Conservation (phyloP, 2,113 vertebrate genomes). For the Trichechus manatus region DNA sequence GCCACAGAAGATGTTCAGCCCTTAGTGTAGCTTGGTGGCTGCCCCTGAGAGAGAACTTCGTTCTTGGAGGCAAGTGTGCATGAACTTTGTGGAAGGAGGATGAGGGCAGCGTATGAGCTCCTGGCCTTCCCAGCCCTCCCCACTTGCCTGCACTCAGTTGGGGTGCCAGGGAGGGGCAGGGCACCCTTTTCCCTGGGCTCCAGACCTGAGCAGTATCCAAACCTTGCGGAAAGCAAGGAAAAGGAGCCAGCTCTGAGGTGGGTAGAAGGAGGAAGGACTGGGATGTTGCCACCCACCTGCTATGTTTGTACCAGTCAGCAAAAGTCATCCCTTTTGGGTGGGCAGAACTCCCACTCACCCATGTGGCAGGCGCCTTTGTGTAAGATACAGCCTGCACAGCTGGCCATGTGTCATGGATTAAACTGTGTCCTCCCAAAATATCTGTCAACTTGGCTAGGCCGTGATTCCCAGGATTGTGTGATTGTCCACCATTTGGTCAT, state of each 20-base stretch:
- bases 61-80: neutral
- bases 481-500: no score
- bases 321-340: neutral
- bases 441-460: no score
- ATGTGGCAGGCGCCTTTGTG: neutral
- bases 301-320: neutral
- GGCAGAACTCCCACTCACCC: neutral
- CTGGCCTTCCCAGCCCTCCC: neutral
- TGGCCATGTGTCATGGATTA: neutral
- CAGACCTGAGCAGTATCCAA: neutral
- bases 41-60: neutral
- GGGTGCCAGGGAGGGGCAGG: neutral
- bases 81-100: conserved; percentile 5
- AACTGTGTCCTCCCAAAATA: no score
- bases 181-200: conserved; percentile 9
- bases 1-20: neutral
- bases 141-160: neutral
- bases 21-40: neutral
- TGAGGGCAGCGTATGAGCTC: neutral
- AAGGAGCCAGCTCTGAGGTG: neutral
- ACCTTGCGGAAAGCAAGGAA: neutral
- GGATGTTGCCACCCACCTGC: neutral
- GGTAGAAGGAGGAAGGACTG: neutral
- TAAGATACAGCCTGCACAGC: neutral
- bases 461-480: no score